phyloP scores from a whole-genome alignment of 2,888 invertebrate species.

The Stegophylla sp. region DNA sequence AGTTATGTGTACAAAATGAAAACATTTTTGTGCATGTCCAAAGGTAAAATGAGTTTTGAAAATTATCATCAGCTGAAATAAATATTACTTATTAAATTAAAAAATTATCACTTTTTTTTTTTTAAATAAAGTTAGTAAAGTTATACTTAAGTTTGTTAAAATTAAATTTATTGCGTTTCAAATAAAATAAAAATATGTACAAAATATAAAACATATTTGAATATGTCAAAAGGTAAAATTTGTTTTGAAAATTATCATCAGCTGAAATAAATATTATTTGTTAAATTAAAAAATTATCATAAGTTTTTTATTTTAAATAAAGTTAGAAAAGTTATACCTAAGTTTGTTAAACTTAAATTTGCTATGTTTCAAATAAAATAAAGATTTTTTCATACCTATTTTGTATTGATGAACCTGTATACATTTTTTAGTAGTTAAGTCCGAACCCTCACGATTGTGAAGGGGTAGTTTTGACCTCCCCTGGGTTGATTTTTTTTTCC shows the following conservation, averaged over 20 bases:
- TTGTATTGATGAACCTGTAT: neutral
- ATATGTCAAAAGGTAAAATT: neutral
- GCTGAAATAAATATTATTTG: conserved; percentile 7
- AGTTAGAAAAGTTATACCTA: neutral
- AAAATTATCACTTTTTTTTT: neutral
- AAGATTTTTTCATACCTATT: conserved; percentile 7
- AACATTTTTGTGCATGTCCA: conserved; percentile 10
- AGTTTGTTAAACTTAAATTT: neutral
- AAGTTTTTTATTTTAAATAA: neutral
- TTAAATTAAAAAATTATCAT: neutral
- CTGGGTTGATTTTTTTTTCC: neutral
- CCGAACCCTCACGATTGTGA: conserved; percentile 20
- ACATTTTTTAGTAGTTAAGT: neutral
- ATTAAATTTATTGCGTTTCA: neutral
- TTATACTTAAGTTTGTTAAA: neutral
- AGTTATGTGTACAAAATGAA: conserved; percentile 14
- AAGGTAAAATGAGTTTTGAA: neutral
- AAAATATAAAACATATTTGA: conserved; percentile 14
- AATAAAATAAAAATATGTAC: conserved; percentile 18
- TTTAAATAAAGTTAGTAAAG: conserved; percentile 2
- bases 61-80: neutral
- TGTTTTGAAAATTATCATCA: conserved; percentile 6
- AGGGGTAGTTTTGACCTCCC: conserved; percentile 15
- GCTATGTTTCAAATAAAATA: conserved; percentile 1
- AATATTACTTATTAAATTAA: conserved; percentile 14